Base-by-base conservation (phyloP, 2,797 vertebrate species). In the Notamacropus eugenii region DNA sequence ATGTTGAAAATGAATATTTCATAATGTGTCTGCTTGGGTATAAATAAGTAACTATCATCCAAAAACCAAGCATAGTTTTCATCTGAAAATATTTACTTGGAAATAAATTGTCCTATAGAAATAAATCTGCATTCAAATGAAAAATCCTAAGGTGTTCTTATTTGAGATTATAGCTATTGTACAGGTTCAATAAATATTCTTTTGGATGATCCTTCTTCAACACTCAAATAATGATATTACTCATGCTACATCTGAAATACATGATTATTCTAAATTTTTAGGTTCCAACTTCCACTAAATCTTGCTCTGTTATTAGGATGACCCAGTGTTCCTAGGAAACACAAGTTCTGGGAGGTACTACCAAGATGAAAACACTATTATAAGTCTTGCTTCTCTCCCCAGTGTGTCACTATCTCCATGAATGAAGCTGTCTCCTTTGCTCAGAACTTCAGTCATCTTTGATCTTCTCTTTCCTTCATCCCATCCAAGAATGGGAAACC, bases 1-100 rank as follows among this genome's bases (percentile, higher is more conserved):
- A 59, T 96, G 93, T 54, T 95, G 50, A 74, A 97, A 94, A 95
- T 98, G 46, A 98, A 95, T 98, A 97, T 97, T 98, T 98, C 58
- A 96, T 97, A 27, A 40, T 96, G 5, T 96, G 54, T 93, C 91
- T 96, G 54, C 58, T 82, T 94, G 27, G 50, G 31, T 87, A 93
- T 96, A 96, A 97, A 97, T 97, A 62, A 93, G 2, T 96, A 96
- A 93, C 95, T 91, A 9, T 96, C 22, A 54, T 96, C 0, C 0
- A 95, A 94, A 98, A 93, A 28, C 4, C 54, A 96, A 93, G 1
- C 19, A n/a, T 96, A 96, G 95, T 94, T 50, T 94, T 92, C 94
- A 97, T 93, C 55, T 95, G 92, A 97, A 98, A 97, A 97, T 97
- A 56, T 0, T 3, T 97, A 90, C 34, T 95, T 97, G 59, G 46